phyloP scores from a whole-genome alignment of 2,888 invertebrate genomes.

The Zygothrica quintamaculata region DNA sequence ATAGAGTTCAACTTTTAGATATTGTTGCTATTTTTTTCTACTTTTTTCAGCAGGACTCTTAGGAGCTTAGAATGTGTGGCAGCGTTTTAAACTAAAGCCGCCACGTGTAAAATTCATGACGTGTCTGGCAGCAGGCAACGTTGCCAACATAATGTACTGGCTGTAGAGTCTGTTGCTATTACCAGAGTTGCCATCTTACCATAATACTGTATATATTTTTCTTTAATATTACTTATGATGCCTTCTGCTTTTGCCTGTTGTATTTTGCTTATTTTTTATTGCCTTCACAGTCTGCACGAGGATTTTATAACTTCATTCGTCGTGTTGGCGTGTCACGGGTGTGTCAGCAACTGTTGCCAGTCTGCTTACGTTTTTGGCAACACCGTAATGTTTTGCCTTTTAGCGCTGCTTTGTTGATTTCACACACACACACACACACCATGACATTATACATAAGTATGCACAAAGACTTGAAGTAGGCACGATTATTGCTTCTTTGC shows the following conservation, averaged over 20 bases:
- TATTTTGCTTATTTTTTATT: no score
- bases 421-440: conserved; percentile 63
- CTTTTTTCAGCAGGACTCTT: neutral
- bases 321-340: conserved; percentile 66
- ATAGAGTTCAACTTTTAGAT: neutral
- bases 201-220: conserved; percentile 16
- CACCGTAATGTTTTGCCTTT: no score
- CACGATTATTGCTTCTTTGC: conserved; percentile 25
- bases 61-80: conserved; percentile 18
- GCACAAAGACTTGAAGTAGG: conserved; percentile 30
- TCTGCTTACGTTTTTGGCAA: conserved; percentile 7
- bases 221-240: conserved; percentile 57
- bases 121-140: conserved; percentile 65
- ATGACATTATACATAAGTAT: no score
- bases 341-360: conserved; percentile 67
- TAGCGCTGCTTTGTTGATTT: conserved; percentile 72
- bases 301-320: conserved; percentile 66
- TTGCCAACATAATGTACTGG: conserved; percentile 75
- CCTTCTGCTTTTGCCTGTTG: no score
- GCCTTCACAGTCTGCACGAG: conserved; percentile 53
- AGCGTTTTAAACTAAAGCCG: conserved; percentile 32
- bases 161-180: conserved; percentile 34
- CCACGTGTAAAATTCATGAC: conserved; percentile 72
- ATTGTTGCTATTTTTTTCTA: conserved; percentile 22
- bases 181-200: conserved; percentile 23